Evolutionary conservation across 2,113 vertebrate genomes (phyloP).

Genomic region (Tyto alba): DNA sequence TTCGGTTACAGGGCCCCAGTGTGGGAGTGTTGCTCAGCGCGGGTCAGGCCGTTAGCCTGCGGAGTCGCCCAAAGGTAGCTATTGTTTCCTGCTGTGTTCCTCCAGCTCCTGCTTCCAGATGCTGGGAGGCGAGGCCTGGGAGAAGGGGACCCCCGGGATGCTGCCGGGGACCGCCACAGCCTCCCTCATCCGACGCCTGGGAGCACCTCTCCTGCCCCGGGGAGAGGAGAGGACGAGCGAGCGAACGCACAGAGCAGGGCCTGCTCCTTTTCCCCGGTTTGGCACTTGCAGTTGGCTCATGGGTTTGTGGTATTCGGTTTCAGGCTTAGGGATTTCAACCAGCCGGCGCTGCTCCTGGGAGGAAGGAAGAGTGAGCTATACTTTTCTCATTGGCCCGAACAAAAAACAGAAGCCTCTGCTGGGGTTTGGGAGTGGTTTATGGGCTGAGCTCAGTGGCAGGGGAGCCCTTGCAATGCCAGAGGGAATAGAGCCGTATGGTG

Average conservation of each 20-base stretch:
- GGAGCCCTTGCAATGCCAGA: constrained; percentile 62
- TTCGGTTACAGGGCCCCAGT: constrained; percentile 3
- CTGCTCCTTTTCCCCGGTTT: not conserved
- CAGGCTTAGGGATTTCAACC: constrained; percentile 56
- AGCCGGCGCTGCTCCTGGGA: constrained; percentile 53
- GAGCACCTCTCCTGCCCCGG: not conserved
- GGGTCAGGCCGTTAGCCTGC: not conserved
- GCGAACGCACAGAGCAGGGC: not conserved
- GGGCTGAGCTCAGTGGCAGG: constrained; percentile 50
- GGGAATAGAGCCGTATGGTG: constrained; percentile 55
- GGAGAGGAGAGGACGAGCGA: not conserved
- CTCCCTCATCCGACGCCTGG: not conserved
- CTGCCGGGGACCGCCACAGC: not conserved
- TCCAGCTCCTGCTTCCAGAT: not conserved
- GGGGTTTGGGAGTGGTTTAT: constrained; percentile 56
- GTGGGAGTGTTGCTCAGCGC: constrained; percentile 14
- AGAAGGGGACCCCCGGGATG: not conserved
- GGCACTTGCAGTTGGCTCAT: constrained; percentile 42
- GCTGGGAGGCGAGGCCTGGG: not conserved
- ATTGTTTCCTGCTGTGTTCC: not conserved
- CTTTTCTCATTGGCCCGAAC: constrained; percentile 64
- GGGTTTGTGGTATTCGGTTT: constrained; percentile 58
- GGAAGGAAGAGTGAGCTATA: constrained; percentile 62
- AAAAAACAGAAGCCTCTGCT: constrained; percentile 65
- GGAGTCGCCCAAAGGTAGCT: not conserved